phyloP scores from a whole-genome alignment of 2,888 invertebrate genomes.

The Lathronympha strigana region DNA sequence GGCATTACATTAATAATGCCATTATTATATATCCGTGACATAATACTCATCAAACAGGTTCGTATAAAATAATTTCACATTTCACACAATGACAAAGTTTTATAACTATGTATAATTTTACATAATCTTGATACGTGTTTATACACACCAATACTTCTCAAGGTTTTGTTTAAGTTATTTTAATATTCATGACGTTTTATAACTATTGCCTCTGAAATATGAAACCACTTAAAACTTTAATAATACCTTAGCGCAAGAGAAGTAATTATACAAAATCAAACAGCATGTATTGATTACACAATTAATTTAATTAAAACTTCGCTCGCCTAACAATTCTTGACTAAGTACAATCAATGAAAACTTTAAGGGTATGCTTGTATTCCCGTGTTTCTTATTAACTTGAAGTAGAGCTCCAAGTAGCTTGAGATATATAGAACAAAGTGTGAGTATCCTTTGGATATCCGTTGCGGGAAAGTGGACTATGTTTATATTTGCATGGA shows the following conservation, averaged over 20 bases:
- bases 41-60: too few species aligned
- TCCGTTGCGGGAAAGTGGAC: neutral
- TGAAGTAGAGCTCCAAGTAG: constrained; percentile 39
- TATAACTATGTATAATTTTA: too few species aligned
- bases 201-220: neutral
- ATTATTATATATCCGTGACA: too few species aligned
- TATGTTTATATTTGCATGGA: neutral
- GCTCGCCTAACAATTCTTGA: constrained; percentile 9
- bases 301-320: constrained; percentile 26
- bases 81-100: too few species aligned
- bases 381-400: constrained; percentile 31
- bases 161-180: neutral
- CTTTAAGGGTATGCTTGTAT: neutral
- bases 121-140: too few species aligned
- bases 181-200: neutral
- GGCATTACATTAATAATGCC: too few species aligned
- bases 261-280: neutral
- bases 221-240: constrained; percentile 7
- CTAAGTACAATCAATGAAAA: constrained; percentile 14
- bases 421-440: neutral
- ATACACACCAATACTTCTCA: neutral
- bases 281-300: constrained; percentile 14
- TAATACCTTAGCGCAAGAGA: neutral
- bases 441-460: too few species aligned
- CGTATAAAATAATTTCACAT: too few species aligned